Evolutionary conservation across 2,888 invertebrate genomes (phyloP).

Genomic region (Gnatocerus cornutus): DNA sequence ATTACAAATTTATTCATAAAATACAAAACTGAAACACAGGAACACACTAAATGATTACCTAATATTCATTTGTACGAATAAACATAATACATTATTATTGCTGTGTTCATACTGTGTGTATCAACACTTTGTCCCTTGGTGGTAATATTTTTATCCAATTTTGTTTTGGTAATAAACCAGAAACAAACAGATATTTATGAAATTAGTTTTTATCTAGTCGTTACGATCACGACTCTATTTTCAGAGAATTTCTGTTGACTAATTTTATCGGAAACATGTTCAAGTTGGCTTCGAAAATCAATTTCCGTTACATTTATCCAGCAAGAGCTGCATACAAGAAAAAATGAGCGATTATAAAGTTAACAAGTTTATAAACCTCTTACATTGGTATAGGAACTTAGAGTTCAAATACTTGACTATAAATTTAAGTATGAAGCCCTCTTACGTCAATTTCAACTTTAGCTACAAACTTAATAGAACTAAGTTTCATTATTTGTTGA

Average conservation of each 20-base stretch:
- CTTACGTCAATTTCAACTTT: slow-evolving; percentile 14
- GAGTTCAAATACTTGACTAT: slow-evolving; percentile 24
- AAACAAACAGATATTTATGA: too few relatives aligned
- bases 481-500: slow-evolving; percentile 2
- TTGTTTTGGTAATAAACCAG: too few relatives aligned
- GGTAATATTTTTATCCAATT: too few relatives aligned
- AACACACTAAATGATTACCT: not conserved
- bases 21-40: too few relatives aligned
- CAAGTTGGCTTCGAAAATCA: not conserved
- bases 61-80: not conserved
- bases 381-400: slow-evolving; percentile 15
- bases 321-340: not conserved
- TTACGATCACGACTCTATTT: too few relatives aligned
- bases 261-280: too few relatives aligned
- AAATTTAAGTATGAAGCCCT: slow-evolving; percentile 21
- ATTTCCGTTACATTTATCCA: slow-evolving; percentile 7
- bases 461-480: slow-evolving; percentile 23
- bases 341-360: slow-evolving; percentile 33
- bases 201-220: too few relatives aligned
- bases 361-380: slow-evolving; percentile 43
- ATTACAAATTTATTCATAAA: not conserved
- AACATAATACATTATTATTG: too few relatives aligned
- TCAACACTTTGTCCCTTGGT: too few relatives aligned
- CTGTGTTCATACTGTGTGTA: too few relatives aligned
- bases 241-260: too few relatives aligned